These are phyloP conservation scores for Nymphalis io DNA, from an alignment of 1,140 invertebrate species.

Conservation along the genomic window DNA sequence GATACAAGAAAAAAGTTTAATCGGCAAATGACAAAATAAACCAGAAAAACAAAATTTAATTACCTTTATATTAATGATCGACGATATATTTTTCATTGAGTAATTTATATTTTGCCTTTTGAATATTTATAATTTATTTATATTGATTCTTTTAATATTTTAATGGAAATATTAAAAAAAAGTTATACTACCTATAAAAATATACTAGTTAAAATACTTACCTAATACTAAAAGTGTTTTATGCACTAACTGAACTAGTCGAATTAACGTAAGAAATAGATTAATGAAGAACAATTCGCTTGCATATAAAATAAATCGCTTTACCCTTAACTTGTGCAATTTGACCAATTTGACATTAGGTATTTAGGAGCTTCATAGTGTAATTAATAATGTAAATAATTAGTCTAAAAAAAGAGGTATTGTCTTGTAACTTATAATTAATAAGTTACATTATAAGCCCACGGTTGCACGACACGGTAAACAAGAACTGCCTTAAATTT, in stretches of 20 bases:
- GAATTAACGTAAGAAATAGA: background rate
- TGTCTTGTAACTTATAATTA: conserved; percentile 21
- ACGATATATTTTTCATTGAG: too few relatives aligned
- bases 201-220: background rate
- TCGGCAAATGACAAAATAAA: too few relatives aligned
- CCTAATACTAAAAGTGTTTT: conserved; percentile 1
- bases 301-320: conserved; percentile 53
- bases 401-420: conserved; percentile 8
- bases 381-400: conserved; percentile 55
- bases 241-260: background rate
- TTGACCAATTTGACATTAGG: conserved; percentile 59
- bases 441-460: conserved; percentile 29
- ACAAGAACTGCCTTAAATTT: conserved; percentile 70
- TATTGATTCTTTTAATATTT: too few relatives aligned
- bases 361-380: conserved; percentile 47
- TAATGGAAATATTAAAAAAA: too few relatives aligned
- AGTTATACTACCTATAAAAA: background rate
- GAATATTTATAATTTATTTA: too few relatives aligned
- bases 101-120: too few relatives aligned
- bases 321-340: conserved; percentile 52
- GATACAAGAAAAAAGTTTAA: too few relatives aligned
- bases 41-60: too few relatives aligned
- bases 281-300: conserved; percentile 38
- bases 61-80: too few relatives aligned
- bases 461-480: conserved; percentile 53